phyloP scores from a whole-genome alignment of 64 coral and sea anemone genomes.

The Porites australiensis region DNA sequence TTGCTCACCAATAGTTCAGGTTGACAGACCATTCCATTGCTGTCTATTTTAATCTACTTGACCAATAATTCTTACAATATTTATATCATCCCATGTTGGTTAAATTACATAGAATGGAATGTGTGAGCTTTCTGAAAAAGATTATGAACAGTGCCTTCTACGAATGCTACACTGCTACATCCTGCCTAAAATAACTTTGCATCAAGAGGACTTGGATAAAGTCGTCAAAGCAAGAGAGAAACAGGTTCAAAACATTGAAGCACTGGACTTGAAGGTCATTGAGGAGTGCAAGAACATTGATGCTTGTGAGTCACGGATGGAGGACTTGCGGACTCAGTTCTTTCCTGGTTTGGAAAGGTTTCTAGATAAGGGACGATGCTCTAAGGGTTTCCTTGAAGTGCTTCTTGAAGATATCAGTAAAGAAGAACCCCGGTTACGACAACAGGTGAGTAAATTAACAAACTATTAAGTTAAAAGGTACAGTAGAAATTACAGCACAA shows the following conservation, averaged over 20 bases:
- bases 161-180: conserved; percentile 98
- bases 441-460: conserved; percentile 1
- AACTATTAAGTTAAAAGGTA: not conserved
- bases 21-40: no score
- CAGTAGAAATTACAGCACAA: no score
- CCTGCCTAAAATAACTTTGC: conserved; percentile 84
- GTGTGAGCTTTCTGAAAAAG: conserved; percentile 59
- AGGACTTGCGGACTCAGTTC: conserved; percentile 66
- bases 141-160: conserved; percentile 73
- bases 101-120: conserved; percentile 1
- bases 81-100: not conserved
- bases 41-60: no score
- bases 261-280: conserved; percentile 64
- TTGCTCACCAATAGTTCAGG: no score
- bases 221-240: conserved; percentile 65
- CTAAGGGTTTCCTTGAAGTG: conserved; percentile 68
- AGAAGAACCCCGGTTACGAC: conserved; percentile 69
- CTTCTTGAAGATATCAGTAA: conserved; percentile 72
- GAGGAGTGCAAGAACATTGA: conserved; percentile 70
- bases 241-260: conserved; percentile 66
- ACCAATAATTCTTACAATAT: no score
- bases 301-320: conserved; percentile 59
- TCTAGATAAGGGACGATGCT: conserved; percentile 49
- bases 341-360: conserved; percentile 70
- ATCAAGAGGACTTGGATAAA: conserved; percentile 74